Evolutionary conservation across 2,113 vertebrate genomes (phyloP).

Genomic region (Cynocephalus volans): DNA sequence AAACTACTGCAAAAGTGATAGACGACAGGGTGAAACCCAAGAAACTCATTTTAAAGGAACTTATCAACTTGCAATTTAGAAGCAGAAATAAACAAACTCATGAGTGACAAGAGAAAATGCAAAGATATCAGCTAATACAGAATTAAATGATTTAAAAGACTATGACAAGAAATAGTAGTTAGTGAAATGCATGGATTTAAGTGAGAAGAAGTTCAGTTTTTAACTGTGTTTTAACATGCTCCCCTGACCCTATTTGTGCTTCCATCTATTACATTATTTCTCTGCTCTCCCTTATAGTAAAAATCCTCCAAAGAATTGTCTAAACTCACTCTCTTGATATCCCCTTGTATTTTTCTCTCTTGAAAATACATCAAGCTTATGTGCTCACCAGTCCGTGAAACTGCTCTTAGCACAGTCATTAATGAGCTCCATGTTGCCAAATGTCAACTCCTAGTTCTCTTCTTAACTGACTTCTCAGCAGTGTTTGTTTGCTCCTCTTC

Average conservation of each 20-base stretch:
- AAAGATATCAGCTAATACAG: not conserved
- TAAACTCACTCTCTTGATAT: not conserved
- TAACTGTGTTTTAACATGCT: not conserved
- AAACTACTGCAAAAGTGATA: not conserved
- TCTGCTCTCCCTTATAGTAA: not conserved
- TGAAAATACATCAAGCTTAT: not conserved
- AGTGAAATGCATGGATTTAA: not conserved
- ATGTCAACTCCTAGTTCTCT: not conserved
- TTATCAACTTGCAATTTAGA: not conserved
- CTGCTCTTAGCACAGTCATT: not conserved
- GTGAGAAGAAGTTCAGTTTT: not conserved
- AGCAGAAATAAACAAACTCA: not conserved
- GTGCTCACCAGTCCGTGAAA: not conserved
- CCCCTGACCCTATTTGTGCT: not conserved
- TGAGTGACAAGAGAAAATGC: conserved; percentile 8
- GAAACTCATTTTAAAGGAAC: conserved; percentile 12
- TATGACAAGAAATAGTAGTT: not conserved
- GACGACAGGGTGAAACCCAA: not conserved
- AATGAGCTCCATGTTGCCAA: not conserved
- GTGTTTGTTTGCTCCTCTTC: conserved; percentile 8
- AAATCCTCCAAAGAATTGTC: not conserved
- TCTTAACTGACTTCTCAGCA: not conserved
- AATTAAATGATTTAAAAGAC: conserved; percentile 25
- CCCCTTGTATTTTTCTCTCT: not conserved
- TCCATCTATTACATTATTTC: not conserved